Conservation (phyloP, 2,113 vertebrate genomes). For the Herpailurus yagouaroundi region DNA sequence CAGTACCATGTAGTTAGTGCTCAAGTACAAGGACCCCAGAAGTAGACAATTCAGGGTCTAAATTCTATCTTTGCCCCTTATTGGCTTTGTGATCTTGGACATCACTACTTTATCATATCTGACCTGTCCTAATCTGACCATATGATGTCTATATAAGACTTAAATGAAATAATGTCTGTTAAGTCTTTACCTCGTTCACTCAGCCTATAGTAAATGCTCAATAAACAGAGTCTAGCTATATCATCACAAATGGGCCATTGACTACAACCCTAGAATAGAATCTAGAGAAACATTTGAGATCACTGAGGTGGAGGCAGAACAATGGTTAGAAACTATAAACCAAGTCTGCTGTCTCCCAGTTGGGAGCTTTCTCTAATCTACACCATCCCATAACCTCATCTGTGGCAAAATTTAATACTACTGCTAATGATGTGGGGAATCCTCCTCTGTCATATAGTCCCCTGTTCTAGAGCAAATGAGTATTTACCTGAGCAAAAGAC, state of each 20-base stretch:
- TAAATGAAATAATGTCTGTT: neutral
- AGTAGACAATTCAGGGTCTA: neutral
- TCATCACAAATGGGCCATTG: neutral
- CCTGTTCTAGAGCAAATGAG: neutral
- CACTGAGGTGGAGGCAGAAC: neutral
- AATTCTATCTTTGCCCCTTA: neutral
- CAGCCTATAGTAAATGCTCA: neutral
- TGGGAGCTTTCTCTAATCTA: neutral
- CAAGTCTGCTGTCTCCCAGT: neutral
- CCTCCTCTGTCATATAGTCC: neutral
- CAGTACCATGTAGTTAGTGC: neutral
- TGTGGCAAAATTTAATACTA: neutral
- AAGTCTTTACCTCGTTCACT: neutral
- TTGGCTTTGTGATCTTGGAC: neutral
- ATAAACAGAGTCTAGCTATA: neutral
- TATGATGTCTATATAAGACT: neutral
- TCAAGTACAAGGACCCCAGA: neutral
- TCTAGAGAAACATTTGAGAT: neutral
- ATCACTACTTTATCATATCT: neutral
- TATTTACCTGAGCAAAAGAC: neutral
- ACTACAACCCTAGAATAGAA: neutral
- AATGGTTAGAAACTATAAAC: neutral
- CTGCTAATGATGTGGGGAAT: neutral
- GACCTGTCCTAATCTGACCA: neutral
- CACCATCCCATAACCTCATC: neutral